phyloP scores from a whole-genome alignment of 1,140 invertebrate species.

The Bemisia tabaci region DNA sequence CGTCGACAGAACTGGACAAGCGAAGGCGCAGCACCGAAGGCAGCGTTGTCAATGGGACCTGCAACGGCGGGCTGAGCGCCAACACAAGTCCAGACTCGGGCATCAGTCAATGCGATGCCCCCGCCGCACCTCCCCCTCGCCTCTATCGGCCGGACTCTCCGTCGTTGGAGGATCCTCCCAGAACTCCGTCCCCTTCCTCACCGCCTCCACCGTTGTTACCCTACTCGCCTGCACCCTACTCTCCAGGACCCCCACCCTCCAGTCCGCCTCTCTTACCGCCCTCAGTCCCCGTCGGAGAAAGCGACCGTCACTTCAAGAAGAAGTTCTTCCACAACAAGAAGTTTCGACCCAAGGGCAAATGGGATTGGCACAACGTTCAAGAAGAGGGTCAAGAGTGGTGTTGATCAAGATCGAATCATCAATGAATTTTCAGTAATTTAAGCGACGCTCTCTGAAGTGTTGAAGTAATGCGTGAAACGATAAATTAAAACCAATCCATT shows the following conservation, averaged over 20 bases:
- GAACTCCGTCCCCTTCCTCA: slow-evolving; percentile 51
- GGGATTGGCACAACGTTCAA: slow-evolving; percentile 44
- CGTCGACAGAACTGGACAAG: slow-evolving; percentile 69
- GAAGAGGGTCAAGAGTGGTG: slow-evolving; percentile 7
- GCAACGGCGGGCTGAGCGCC: slow-evolving; percentile 37
- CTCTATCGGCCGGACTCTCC: slow-evolving; percentile 33
- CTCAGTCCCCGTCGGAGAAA: slow-evolving; percentile 26
- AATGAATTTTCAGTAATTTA: no score
- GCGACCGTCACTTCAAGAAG: slow-evolving; percentile 61
- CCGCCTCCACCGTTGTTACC: slow-evolving; percentile 32
- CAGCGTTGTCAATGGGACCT: slow-evolving; percentile 12
- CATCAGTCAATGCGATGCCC: slow-evolving; percentile 51
- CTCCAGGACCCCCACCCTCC: slow-evolving; percentile 28
- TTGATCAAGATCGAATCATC: no score
- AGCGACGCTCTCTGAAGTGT: no score
- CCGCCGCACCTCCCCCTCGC: slow-evolving; percentile 32
- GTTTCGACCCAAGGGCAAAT: slow-evolving; percentile 58
- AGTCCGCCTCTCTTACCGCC: slow-evolving; percentile 34
- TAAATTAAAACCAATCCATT: no score
- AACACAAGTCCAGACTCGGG: slow-evolving; percentile 66
- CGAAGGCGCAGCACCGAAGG: slow-evolving; percentile 59
- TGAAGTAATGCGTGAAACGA: no score
- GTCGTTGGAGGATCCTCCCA: slow-evolving; percentile 39
- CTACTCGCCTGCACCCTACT: slow-evolving; percentile 27
- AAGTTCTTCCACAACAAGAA: slow-evolving; percentile 53